Percentiles rank a stretch among this genome's conserved stretches.
Evolutionary conservation across 2,797 vertebrate species (phyloP).

Genomic region (Cynopterus sphinx): DNA sequence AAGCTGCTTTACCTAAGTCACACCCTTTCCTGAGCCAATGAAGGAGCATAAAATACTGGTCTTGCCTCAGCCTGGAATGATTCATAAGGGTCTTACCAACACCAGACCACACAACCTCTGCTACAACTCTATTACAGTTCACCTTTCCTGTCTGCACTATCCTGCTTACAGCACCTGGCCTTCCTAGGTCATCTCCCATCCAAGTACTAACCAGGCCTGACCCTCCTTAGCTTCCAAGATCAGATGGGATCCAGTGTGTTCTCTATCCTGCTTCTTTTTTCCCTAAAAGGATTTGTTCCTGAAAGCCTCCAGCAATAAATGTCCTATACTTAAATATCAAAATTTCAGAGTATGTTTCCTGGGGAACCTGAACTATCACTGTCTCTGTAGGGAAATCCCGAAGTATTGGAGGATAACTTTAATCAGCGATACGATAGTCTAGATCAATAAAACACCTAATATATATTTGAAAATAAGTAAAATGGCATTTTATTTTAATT

Average conservation of each 20-base stretch:
- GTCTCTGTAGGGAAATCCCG: background rate
- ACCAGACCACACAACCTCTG: background rate
- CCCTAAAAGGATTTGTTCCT: background rate
- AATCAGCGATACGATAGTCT: background rate
- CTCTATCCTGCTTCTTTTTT: background rate
- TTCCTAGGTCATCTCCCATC: too few relatives aligned
- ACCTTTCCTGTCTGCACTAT: background rate
- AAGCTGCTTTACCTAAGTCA: background rate
- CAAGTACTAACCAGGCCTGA: too few relatives aligned
- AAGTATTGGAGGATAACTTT: background rate
- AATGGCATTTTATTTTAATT: background rate
- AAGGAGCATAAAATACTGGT: background rate
- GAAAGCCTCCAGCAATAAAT: background rate
- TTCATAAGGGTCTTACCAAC: background rate
- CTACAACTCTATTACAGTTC: background rate
- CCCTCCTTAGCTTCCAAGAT: too few relatives aligned
- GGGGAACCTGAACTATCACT: background rate
- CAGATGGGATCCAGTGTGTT: too few relatives aligned
- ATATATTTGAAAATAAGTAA: slow-evolving; percentile 7
- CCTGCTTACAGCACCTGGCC: too few relatives aligned
- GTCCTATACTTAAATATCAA: background rate
- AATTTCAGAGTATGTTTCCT: background rate
- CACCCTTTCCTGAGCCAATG: background rate
- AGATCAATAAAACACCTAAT: background rate
- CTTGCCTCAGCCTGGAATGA: background rate